These are phyloP conservation scores for Calameuta filiformis DNA, from an alignment of 2,888 invertebrate genomes.

Conservation along the genomic window DNA sequence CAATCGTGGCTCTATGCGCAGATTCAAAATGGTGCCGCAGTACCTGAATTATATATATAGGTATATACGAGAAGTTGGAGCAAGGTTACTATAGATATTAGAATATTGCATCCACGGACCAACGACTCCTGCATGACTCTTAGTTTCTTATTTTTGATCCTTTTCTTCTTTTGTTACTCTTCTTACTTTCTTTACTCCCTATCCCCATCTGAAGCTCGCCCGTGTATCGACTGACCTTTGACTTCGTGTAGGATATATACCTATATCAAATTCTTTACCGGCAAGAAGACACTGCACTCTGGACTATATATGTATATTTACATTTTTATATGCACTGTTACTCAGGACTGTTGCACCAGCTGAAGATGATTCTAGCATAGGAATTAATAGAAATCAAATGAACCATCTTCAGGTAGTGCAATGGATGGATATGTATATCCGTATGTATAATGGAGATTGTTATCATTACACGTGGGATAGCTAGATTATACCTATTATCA, in stretches of 20 bases:
- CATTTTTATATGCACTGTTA: no score
- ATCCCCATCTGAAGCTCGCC: not conserved
- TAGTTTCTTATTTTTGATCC: not conserved
- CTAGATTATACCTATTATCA: not conserved
- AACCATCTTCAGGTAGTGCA: no score
- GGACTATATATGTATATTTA: not conserved
- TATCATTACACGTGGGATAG: not conserved
- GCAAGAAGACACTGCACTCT: not conserved
- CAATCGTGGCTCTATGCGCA: not conserved
- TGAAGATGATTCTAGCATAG: no score
- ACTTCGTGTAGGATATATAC: not conserved
- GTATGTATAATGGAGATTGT: not conserved
- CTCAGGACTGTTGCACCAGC: no score
- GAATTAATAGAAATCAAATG: no score
- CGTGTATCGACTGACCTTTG: not conserved
- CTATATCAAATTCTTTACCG: not conserved
- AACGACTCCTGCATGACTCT: not conserved
- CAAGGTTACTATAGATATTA: not conserved
- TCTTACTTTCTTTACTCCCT: not conserved
- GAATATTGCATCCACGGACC: not conserved
- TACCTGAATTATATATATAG: not conserved
- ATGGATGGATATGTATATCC: not conserved
- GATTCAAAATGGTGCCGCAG: not conserved
- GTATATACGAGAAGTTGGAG: not conserved
- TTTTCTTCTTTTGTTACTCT: not conserved